Evolutionary conservation across 2,113 vertebrate genomes (phyloP).

Genomic region (Nerophis ophidion): DNA sequence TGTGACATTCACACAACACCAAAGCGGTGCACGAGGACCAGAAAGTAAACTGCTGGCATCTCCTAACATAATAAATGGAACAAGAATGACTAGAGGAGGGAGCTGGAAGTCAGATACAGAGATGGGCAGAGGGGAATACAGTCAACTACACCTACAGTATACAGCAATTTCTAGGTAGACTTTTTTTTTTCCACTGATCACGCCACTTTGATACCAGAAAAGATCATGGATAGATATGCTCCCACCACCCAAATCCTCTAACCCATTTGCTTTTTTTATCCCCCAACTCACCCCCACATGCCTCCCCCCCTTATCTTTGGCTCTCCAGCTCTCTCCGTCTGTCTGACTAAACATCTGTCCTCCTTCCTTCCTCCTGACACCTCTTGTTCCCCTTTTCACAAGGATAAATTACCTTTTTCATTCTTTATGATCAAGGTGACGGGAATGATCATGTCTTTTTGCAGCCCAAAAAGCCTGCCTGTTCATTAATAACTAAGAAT

Average conservation of each 20-base stretch:
- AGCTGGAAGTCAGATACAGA: slow-evolving; percentile 5
- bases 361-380: slow-evolving; percentile 14
- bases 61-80: slow-evolving; percentile 27
- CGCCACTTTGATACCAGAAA: slow-evolving; percentile 53
- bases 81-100: slow-evolving; percentile 7
- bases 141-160: slow-evolving; percentile 56
- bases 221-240: slow-evolving; percentile 57
- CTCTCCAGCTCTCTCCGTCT: slow-evolving; percentile 46
- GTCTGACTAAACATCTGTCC: slow-evolving; percentile 62
- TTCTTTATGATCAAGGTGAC: not conserved
- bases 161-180: slow-evolving; percentile 57
- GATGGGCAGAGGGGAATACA: slow-evolving; percentile 28
- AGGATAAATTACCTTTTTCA: slow-evolving; percentile 33
- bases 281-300: not conserved
- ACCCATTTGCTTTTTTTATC: slow-evolving; percentile 36
- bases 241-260: slow-evolving; percentile 52
- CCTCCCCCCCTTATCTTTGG: slow-evolving; percentile 37
- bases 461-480: not conserved
- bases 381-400: slow-evolving; percentile 16
- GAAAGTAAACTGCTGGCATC: slow-evolving; percentile 27
- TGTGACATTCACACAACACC: slow-evolving; percentile 17
- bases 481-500: not conserved
- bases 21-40: slow-evolving; percentile 2
- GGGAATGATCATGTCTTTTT: not conserved
- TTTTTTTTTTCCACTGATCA: slow-evolving; percentile 50